Evolutionary conservation across 1,140 invertebrate genomes (phyloP).

Genomic region (Heliconius nattereri): DNA sequence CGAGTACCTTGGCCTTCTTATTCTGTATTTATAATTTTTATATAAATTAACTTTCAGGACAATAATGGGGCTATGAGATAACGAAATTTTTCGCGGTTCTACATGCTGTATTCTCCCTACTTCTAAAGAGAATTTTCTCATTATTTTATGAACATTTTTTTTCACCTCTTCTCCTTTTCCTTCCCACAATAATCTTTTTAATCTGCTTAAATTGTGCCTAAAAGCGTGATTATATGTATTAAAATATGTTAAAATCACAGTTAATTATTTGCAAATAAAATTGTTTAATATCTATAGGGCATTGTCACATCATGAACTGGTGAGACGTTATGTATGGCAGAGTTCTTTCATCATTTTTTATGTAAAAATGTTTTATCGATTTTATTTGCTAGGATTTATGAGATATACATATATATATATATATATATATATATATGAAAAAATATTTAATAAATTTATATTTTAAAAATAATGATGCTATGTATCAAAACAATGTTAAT

Average conservation of each 20-base stretch:
- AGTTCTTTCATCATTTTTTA: background rate
- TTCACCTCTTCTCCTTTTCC: background rate
- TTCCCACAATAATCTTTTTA: background rate
- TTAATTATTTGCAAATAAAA: conserved; percentile 11
- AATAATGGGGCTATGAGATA: conserved; percentile 6
- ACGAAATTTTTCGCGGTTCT: background rate
- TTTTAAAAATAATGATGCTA: conserved; percentile 9
- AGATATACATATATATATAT: conserved; percentile 3
- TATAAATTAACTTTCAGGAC: conserved; percentile 13
- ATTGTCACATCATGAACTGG: background rate
- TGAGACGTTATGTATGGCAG: background rate
- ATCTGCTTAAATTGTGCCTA: background rate
- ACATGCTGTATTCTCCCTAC: background rate
- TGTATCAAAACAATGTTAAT: background rate
- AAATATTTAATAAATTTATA: background rate
- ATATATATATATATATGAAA: background rate
- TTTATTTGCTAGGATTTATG: conserved; percentile 6
- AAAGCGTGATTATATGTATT: background rate
- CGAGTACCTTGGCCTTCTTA: no score
- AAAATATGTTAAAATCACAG: background rate
- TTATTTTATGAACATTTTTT: background rate
- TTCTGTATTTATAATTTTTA: background rate
- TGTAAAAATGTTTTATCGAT: background rate
- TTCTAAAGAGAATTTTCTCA: conserved; percentile 7
- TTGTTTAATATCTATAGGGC: background rate